Conservation (phyloP, 2,113 vertebrate genomes). For the Nerophis ophidion region DNA sequence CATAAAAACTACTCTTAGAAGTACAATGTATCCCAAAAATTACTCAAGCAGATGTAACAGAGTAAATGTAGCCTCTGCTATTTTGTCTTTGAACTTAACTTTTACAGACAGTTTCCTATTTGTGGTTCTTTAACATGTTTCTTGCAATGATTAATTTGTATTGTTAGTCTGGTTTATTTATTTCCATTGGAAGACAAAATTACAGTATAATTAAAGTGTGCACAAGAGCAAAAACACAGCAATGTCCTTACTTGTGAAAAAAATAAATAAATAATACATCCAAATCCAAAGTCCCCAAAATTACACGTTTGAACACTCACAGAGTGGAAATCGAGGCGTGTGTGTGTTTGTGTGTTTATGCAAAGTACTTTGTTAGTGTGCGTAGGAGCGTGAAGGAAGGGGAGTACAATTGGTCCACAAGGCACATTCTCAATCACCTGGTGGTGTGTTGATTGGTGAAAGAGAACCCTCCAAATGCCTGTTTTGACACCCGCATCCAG, state of each 20-base stretch:
- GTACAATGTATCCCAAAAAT: too few relatives aligned
- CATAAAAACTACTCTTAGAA: too few relatives aligned
- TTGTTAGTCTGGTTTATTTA: too few relatives aligned
- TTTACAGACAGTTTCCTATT: too few relatives aligned
- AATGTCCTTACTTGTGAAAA: too few relatives aligned
- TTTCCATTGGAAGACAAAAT: not conserved
- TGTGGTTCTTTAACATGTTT: too few relatives aligned
- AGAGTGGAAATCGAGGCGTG: constrained; percentile 13
- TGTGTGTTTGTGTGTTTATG: constrained; percentile 5
- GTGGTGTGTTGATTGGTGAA: constrained; percentile 43
- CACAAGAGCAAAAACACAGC: too few relatives aligned
- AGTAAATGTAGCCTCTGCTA: too few relatives aligned
- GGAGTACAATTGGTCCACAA: constrained; percentile 32
- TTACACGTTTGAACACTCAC: constrained; percentile 5
- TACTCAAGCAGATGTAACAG: too few relatives aligned
- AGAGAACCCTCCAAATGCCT: constrained; percentile 41
- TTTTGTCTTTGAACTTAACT: too few relatives aligned
- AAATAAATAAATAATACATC: not conserved
- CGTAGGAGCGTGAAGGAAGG: constrained; percentile 58
- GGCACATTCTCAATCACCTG: constrained; percentile 50
- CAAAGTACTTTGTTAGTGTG: constrained; percentile 31
- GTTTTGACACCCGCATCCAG: constrained; percentile 50
- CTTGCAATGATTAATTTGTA: too few relatives aligned
- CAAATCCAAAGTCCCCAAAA: not conserved
- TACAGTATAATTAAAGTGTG: not conserved